These are phyloP conservation scores for Calvadosia cruxmelitensis DNA, from an alignment of 30 jellyfish, hydroid and myxozoan genomes.

Conservation along the genomic window DNA sequence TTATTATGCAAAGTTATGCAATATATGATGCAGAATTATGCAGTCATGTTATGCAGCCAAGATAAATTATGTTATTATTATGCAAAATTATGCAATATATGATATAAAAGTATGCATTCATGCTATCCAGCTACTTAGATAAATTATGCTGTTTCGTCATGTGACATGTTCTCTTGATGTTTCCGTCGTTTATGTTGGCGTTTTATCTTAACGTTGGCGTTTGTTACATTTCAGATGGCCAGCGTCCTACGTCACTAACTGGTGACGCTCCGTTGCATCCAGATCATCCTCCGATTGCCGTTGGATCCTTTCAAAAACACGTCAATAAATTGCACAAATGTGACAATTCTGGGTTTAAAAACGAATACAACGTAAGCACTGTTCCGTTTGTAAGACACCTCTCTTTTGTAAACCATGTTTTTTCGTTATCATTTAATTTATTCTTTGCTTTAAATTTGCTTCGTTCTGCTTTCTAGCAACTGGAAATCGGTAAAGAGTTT, in stretches of 20 bases:
- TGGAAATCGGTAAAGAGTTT: conserved; percentile 87
- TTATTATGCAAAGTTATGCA: too few species aligned
- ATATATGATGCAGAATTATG: too few species aligned
- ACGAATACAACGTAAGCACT: conserved; percentile 15
- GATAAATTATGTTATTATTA: too few species aligned
- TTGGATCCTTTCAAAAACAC: conserved; percentile 33
- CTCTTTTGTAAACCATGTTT: not conserved
- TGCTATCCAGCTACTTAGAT: too few species aligned
- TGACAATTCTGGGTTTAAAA: conserved; percentile 66
- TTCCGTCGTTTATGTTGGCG: not conserved
- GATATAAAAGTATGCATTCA: too few species aligned
- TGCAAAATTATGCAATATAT: too few species aligned
- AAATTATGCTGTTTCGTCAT: too few species aligned
- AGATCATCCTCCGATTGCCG: conserved; percentile 65
- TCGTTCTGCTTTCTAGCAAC: conserved; percentile 33
- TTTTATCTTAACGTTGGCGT: not conserved
- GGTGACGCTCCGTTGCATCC: conserved; percentile 73
- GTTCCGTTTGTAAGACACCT: too few species aligned
- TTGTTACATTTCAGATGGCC: conserved; percentile 19
- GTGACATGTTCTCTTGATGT: too few species aligned
- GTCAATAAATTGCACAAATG: conserved; percentile 65
- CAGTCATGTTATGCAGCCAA: too few species aligned
- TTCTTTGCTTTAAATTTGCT: not conserved
- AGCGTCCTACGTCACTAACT: conserved; percentile 59
- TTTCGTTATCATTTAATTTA: not conserved